Evolutionary conservation across 2,888 invertebrate genomes (phyloP).

Genomic region (Ichneumon xanthorius): DNA sequence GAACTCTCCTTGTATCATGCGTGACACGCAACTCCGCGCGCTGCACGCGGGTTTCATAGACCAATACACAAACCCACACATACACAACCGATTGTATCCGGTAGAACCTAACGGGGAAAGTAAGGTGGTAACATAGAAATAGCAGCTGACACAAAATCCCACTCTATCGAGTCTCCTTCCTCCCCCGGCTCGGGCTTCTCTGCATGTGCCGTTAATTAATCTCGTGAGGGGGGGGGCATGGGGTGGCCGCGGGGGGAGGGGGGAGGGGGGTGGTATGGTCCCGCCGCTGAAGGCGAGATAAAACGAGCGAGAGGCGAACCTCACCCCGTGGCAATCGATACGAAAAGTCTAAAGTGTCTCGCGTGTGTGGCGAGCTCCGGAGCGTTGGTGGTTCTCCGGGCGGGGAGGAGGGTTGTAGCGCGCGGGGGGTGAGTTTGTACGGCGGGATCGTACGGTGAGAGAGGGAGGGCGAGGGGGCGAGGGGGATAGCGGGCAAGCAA

Average conservation of each 20-base stretch:
- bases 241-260: not conserved
- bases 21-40: constrained; percentile 49
- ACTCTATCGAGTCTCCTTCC: constrained; percentile 52
- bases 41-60: constrained; percentile 26
- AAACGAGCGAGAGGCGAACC: constrained; percentile 48
- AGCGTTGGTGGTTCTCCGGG: constrained; percentile 70
- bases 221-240: constrained; percentile 31
- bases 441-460: constrained; percentile 61
- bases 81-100: not conserved
- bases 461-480: constrained; percentile 58
- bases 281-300: constrained; percentile 53
- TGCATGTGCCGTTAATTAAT: constrained; percentile 70
- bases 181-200: constrained; percentile 58
- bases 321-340: constrained; percentile 82
- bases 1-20: constrained; percentile 47
- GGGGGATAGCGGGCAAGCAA: constrained; percentile 58
- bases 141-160: constrained; percentile 60
- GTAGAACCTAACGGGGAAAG: not conserved
- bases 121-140: constrained; percentile 38
- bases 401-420: constrained; percentile 62
- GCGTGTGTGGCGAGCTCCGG: constrained; percentile 81
- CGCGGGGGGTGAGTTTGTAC: constrained; percentile 67
- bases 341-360: constrained; percentile 84
- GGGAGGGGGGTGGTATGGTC: constrained; percentile 25
- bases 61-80: constrained; percentile 14